phyloP scores from a whole-genome alignment of 2,113 vertebrate genomes.

The Saccopteryx bilineata region DNA sequence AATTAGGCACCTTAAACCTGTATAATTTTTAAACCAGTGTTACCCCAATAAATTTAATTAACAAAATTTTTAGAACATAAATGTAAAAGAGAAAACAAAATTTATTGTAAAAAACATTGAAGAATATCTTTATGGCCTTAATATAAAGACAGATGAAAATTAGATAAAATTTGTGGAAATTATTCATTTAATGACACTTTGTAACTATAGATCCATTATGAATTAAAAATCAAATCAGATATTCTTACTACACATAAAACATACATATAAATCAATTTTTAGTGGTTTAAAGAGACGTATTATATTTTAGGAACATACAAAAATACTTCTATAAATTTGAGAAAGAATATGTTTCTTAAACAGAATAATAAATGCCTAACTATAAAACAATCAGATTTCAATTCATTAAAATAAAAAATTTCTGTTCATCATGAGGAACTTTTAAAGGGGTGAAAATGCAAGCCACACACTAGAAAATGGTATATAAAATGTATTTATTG shows the following conservation, averaged over 20 bases:
- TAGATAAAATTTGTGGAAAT: no score
- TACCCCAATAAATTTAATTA: no score
- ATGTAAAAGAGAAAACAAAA: conserved; percentile 4
- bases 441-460: not conserved
- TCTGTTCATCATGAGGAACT: not conserved
- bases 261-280: not conserved
- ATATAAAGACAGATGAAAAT: not conserved
- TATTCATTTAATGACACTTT: not conserved
- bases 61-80: not conserved
- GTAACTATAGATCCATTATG: not conserved
- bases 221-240: not conserved
- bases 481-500: not conserved
- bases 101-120: no score
- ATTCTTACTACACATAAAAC: not conserved
- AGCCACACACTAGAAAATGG: not conserved
- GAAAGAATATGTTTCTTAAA: not conserved
- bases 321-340: not conserved
- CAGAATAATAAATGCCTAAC: no score
- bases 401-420: conserved; percentile 4
- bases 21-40: no score
- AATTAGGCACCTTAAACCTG: no score
- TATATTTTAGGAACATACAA: not conserved
- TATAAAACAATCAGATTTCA: no score
- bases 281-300: not conserved
- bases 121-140: not conserved